phyloP scores from a whole-genome alignment of 2,888 invertebrate genomes.

The Caenorhabditis zanzibari region DNA sequence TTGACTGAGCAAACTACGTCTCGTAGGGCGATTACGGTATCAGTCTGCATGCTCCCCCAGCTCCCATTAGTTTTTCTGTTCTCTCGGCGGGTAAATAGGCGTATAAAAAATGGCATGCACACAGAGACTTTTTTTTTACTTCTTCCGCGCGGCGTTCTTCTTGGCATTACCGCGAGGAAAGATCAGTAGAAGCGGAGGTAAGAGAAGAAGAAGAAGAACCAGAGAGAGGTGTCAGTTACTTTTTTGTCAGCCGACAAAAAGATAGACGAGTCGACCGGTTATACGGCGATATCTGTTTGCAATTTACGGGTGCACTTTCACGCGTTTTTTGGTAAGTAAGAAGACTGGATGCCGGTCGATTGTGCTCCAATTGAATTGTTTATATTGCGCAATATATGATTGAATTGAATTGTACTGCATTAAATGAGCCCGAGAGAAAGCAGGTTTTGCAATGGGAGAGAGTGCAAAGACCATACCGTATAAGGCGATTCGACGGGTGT shows the following conservation, averaged over 20 bases:
- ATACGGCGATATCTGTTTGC: conserved; percentile 34
- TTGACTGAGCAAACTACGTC: conserved; percentile 52
- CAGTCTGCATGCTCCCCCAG: conserved; percentile 35
- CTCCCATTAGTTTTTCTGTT: conserved; percentile 41
- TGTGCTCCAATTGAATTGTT: not conserved
- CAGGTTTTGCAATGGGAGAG: conserved; percentile 7
- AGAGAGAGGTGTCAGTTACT: conserved; percentile 52
- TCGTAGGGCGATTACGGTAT: conserved; percentile 49
- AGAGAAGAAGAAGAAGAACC: conserved; percentile 3
- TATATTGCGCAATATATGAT: conserved; percentile 50
- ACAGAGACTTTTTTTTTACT: conserved; percentile 7
- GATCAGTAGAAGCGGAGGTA: conserved; percentile 14
- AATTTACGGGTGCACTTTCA: conserved; percentile 55
- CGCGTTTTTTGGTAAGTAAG: conserved; percentile 37
- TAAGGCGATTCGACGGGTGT: not conserved
- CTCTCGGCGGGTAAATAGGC: conserved; percentile 48
- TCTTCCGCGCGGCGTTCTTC: conserved; percentile 42
- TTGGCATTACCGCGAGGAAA: conserved; percentile 35
- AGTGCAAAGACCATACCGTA: conserved; percentile 32
- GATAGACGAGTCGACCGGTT: conserved; percentile 43
- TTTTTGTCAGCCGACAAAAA: conserved; percentile 10
- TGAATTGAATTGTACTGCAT: conserved; percentile 32
- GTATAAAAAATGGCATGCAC: conserved; percentile 41
- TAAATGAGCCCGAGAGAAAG: conserved; percentile 22
- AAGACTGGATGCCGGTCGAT: conserved; percentile 22